These are phyloP conservation scores for Platichthys stellatus DNA, from an alignment of 2,113 vertebrate genomes.

Conservation along the genomic window DNA sequence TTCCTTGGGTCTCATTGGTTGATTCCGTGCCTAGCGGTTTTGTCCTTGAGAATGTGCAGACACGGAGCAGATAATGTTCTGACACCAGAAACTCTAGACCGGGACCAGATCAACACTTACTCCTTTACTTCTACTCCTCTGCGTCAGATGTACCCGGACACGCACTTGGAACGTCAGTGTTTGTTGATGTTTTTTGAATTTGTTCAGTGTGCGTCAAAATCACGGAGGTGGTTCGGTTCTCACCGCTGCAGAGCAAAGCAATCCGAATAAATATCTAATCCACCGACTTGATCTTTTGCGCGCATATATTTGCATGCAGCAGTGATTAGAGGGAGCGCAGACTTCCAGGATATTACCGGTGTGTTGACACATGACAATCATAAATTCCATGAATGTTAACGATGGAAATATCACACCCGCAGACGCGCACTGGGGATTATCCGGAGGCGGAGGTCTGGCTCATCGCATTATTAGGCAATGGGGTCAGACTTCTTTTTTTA, in stretches of 20 bases:
- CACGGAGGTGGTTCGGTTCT: neutral
- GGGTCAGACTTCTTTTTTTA: neutral
- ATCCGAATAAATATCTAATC: neutral
- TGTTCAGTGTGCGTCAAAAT: neutral
- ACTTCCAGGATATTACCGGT: neutral
- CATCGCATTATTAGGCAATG: constrained; percentile 7
- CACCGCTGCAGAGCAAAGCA: neutral
- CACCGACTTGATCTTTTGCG: neutral
- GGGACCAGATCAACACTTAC: constrained; percentile 78
- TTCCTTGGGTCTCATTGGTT: constrained; percentile 70
- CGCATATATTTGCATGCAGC: neutral
- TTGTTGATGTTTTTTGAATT: neutral
- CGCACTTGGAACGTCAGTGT: neutral
- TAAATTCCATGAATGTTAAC: constrained; percentile 39
- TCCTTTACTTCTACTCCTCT: constrained; percentile 50
- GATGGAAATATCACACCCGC: constrained; percentile 38
- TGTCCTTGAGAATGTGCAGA: constrained; percentile 88
- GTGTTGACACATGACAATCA: constrained; percentile 48
- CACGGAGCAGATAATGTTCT: constrained; percentile 85
- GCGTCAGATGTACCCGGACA: neutral
- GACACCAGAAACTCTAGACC: constrained; percentile 85
- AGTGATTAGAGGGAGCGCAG: neutral
- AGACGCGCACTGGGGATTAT: constrained; percentile 36
- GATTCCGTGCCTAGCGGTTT: constrained; percentile 68
- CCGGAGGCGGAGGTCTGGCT: constrained; percentile 38